Evolutionary conservation across 2,888 invertebrate genomes (phyloP).

Genomic region (Polia nebulosa): DNA sequence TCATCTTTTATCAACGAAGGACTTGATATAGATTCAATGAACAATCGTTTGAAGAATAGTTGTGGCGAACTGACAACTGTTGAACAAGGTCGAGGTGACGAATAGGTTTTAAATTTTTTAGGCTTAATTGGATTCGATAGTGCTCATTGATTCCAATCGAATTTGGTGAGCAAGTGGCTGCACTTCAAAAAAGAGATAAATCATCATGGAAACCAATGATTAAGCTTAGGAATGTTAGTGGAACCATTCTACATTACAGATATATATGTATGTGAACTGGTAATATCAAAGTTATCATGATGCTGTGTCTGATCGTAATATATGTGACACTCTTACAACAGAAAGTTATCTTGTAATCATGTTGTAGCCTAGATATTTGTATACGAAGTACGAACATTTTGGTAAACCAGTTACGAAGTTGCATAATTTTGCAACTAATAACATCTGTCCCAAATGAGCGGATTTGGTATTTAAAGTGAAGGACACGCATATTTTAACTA

Average conservation of each 20-base stretch:
- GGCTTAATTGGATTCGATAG: slow-evolving; percentile 6
- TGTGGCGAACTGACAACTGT: slow-evolving; percentile 8
- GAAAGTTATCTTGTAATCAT: slow-evolving; percentile 8
- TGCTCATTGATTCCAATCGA: slow-evolving; percentile 9
- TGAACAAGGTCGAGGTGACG: slow-evolving; percentile 19
- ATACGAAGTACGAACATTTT: slow-evolving; percentile 8
- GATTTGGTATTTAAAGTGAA: slow-evolving; percentile 33
- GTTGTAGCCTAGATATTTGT: slow-evolving; percentile 18
- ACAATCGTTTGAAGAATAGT: slow-evolving; percentile 27
- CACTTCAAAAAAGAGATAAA: not conserved
- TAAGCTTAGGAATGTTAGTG: slow-evolving; percentile 7
- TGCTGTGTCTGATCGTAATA: too few species aligned
- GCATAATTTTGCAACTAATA: slow-evolving; percentile 26
- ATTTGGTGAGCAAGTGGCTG: slow-evolving; percentile 7
- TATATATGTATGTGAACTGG: not conserved
- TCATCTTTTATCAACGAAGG: slow-evolving; percentile 44
- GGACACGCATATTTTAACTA: slow-evolving; percentile 28
- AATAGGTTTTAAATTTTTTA: not conserved
- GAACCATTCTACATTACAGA: not conserved
- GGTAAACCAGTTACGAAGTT: slow-evolving; percentile 29
- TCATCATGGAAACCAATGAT: not conserved
- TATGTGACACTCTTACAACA: slow-evolving; percentile 26
- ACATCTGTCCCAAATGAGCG: slow-evolving; percentile 21
- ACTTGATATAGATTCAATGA: slow-evolving; percentile 40
- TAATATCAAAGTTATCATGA: too few species aligned